These are phyloP conservation scores for Agrilus cyanescens DNA, from an alignment of 2,888 invertebrate genomes.

Conservation along the genomic window DNA sequence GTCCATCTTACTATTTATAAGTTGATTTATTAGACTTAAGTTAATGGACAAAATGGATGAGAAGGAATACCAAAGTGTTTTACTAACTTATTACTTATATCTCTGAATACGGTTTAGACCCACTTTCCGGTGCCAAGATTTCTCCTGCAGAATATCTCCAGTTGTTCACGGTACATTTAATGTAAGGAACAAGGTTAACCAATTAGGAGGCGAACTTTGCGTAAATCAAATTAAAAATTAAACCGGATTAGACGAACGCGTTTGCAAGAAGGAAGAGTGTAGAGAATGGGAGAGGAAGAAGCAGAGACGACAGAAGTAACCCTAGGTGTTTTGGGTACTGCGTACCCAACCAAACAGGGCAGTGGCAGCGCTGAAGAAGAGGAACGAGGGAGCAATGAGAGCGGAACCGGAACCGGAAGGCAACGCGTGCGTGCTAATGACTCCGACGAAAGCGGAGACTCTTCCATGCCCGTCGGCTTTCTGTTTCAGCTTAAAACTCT, in stretches of 20 bases:
- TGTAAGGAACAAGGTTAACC: constrained; percentile 28
- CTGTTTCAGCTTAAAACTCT: too few species aligned
- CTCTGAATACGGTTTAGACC: too few species aligned
- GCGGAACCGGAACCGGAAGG: constrained; percentile 34
- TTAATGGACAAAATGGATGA: too few species aligned
- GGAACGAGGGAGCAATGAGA: constrained; percentile 22
- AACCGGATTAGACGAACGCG: constrained; percentile 26
- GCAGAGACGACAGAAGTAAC: background rate
- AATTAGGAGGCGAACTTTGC: constrained; percentile 25
- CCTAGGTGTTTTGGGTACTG: constrained; percentile 4
- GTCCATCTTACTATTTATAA: too few species aligned
- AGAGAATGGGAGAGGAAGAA: background rate
- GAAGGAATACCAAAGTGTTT: too few species aligned
- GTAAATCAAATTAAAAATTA: constrained; percentile 32
- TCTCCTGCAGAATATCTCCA: background rate
- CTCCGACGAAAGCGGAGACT: constrained; percentile 20
- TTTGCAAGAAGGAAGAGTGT: constrained; percentile 6
- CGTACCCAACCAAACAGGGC: too few species aligned
- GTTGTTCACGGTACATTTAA: background rate
- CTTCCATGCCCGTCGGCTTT: constrained; percentile 7
- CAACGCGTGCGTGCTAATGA: constrained; percentile 36
- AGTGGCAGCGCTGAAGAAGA: too few species aligned
- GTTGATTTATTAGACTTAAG: too few species aligned
- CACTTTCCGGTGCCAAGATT: background rate
- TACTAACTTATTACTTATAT: too few species aligned